A percentile compares a stretch with the other conserved stretches of the same genome.
phyloP scores from a whole-genome alignment of 2,113 vertebrate species.

The Fulmarus glacialis region DNA sequence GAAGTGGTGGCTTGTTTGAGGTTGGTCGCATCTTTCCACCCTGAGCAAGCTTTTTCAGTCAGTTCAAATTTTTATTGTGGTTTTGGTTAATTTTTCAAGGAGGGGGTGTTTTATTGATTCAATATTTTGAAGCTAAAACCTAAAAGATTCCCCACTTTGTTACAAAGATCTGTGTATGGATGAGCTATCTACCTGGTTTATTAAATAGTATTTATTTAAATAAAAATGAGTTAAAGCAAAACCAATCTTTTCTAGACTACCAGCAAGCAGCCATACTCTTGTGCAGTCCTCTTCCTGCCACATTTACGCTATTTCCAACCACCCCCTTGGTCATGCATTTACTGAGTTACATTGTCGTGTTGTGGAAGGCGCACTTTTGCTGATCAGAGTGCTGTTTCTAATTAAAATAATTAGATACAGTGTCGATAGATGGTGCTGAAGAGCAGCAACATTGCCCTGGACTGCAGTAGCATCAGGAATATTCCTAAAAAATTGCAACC shows the following conservation, averaged over 20 bases:
- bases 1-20: not conserved
- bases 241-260: not conserved
- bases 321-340: not conserved
- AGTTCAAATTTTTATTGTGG: not conserved
- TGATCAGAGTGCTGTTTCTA: not conserved
- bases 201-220: not conserved
- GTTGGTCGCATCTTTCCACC: not conserved
- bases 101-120: not conserved
- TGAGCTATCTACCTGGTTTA: not conserved
- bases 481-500: not conserved
- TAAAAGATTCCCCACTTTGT: not conserved
- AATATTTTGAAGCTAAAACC: not conserved
- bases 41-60: not conserved
- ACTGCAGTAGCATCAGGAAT: not conserved
- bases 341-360: not conserved
- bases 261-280: not conserved
- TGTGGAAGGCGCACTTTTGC: not conserved
- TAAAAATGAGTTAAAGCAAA: not conserved
- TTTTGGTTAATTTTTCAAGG: not conserved
- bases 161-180: not conserved
- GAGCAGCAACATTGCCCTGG: not conserved
- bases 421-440: not conserved
- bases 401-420: not conserved
- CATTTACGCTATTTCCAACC: not conserved
- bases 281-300: not conserved